A percentile compares a stretch with the other conserved stretches of the same genome.
Evolutionary conservation across 53 echinoderm and acorn worm species (phyloP).

Genomic region (Crossaster papposus): DNA sequence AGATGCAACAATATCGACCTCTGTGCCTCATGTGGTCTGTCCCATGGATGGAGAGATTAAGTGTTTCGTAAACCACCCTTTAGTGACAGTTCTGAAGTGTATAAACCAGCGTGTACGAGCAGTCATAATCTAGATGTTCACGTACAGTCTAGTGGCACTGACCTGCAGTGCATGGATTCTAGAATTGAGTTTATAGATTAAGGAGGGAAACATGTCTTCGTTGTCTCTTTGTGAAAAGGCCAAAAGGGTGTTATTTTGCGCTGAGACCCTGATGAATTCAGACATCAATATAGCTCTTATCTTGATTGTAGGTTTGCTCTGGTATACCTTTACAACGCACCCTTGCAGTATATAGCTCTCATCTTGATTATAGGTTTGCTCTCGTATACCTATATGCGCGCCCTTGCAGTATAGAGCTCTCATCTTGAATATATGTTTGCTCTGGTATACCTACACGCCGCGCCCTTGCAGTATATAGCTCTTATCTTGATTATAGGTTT

Average conservation of each 20-base stretch:
- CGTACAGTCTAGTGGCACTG: not conserved
- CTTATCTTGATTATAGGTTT: too few relatives aligned
- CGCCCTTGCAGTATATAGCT: too few relatives aligned
- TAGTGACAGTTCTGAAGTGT: not conserved
- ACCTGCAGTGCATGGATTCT: not conserved
- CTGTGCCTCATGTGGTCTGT: not conserved
- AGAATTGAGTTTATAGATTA: not conserved
- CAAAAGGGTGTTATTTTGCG: conserved; percentile 2
- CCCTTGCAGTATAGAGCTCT: too few relatives aligned
- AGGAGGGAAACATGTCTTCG: not conserved
- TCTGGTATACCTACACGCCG: too few relatives aligned
- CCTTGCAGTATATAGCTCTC: too few relatives aligned
- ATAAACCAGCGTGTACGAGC: not conserved
- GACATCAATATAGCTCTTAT: not conserved
- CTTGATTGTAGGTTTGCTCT: not conserved
- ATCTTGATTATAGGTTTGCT: too few relatives aligned
- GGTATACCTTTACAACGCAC: not conserved
- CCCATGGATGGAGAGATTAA: conserved; percentile 1
- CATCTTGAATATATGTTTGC: too few relatives aligned
- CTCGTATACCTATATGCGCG: too few relatives aligned
- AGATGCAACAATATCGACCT: conserved; percentile 7
- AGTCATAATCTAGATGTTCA: not conserved
- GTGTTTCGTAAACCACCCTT: not conserved
- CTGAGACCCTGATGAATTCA: not conserved
- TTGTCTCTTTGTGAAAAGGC: not conserved